Base-by-base conservation (phyloP, 2,888 invertebrate genomes). In the Amphipyra berbera region DNA sequence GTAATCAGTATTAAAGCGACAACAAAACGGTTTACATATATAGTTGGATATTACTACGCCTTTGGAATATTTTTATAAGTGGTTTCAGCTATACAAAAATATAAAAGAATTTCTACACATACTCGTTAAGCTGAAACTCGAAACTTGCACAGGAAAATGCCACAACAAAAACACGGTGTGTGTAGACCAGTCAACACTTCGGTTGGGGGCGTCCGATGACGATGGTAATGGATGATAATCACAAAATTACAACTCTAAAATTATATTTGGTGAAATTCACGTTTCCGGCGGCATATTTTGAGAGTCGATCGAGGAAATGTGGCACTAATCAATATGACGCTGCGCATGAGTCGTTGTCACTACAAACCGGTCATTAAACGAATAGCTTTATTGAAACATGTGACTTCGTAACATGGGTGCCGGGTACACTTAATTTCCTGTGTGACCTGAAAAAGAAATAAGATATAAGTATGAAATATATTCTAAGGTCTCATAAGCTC, bases 341-440 rank as follows among this genome's bases (percentile, higher is more conserved):
- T 50, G 68, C 40, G 53, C 61, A 47, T 13, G 53, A 50, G 38
- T 37, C 54, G 35, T 33, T 72, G 47, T 60, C 49, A 40, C 12
- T 33, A 35, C 37, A 45, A 33, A 42, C 13, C n/a, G 37, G 13
- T 35, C 13, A 63, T 35, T 47, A 55, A 70, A 35, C 48, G 12
- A 53, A 54, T 46, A 35, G 45, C 27, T 48, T 54, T 46, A 58
- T 73, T 73, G 42, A 40, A 47, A 68, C 60, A 53, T 44, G 68
- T 68, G 68, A 46, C 45, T 53, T 44, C 0, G 9, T 13, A 10
- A 12, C 54, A 30, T 58, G 52, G 45, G 68, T 73, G 52, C 21
- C 10, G 12, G 47, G 6, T 47, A 40, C 27, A 21, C 5, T 10
- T 14, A 2, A 6, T 14, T 6, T 35, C 12, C 33, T 42, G 41